Evolutionary conservation across 2,113 vertebrate species (phyloP), one percentile per base, ranked within the genome.

Genomic region (Xiphorhynchus elegans): DNA sequence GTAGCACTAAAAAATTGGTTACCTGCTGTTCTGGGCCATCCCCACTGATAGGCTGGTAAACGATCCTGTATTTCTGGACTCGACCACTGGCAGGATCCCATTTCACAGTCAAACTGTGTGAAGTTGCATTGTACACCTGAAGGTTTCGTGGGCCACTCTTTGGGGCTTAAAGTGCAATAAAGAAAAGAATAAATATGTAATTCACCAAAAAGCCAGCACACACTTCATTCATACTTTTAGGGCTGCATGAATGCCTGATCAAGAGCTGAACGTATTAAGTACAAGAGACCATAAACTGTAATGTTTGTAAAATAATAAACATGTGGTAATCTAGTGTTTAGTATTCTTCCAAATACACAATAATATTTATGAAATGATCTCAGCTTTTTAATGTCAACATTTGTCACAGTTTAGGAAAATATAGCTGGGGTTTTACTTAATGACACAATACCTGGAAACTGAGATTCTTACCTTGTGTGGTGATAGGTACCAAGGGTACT

Each of bases 71-170:
- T 96, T 98, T 98, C 96, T 98, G 98, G 72, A 99, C 99, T 18
- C 98, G 97, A 9, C 99, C 99, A 11, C 98, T 98, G 55, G 99
- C 99, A 8, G 98, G 97, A 66, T 99, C 99, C 99, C 99, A 99
- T 96, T 98, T 99, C 31, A 98, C 98, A 2, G 99, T 98, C 95
- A 99, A 95, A 50, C 98, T 97, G 91, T 98, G 98, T 35, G 98
- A 98, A 67, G 99, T 99, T 84, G 99, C 99, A 37, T 99, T 99
- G 92, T 99, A 98, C 19, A 99, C 98, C 84, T 98, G 98, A 84
- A 99, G 96, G 95, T 99, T 99, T 44, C 98, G 97, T 37, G 99
- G 99, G 14, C 99, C 98, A 84, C 98, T 98, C 33, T 96, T 98
- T 44, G 97, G 97, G 81, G 98, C 99, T 99, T 96, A 76, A 86